These are phyloP conservation scores for Hedya salicella DNA, from an alignment of 2,888 invertebrate species.

Conservation along the genomic window DNA sequence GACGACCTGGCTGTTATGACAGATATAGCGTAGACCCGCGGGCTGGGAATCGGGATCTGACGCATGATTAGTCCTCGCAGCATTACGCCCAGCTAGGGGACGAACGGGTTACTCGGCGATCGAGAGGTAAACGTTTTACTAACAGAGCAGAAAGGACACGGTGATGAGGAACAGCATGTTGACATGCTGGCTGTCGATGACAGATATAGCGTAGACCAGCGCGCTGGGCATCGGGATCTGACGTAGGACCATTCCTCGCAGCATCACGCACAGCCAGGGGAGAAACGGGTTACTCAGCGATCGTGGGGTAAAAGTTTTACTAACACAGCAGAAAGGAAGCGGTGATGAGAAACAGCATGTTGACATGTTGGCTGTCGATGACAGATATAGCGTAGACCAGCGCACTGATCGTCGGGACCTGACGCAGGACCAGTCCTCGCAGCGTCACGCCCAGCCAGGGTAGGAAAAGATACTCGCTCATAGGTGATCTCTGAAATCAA, in stretches of 20 bases:
- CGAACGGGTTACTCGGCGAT: constrained; percentile 71
- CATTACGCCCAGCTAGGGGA: constrained; percentile 74
- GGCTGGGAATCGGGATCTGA: constrained; percentile 51
- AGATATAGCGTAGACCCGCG: constrained; percentile 72
- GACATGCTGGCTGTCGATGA: no score
- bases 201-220: constrained; percentile 73
- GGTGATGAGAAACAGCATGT: neutral
- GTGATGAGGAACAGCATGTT: no score
- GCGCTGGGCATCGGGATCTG: constrained; percentile 42
- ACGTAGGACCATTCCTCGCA: constrained; percentile 69
- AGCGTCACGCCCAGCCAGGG: constrained; percentile 75
- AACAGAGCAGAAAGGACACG: no score
- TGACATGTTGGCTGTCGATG: no score
- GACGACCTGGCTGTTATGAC: no score
- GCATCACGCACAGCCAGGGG: constrained; percentile 73
- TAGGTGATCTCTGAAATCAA: constrained; percentile 64
- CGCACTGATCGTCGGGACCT: constrained; percentile 41
- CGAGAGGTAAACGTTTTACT: no score
- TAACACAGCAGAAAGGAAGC: no score
- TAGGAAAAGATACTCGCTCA: constrained; percentile 73
- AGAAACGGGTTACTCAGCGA: no score
- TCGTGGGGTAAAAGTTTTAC: no score
- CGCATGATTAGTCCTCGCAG: constrained; percentile 69
- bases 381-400: constrained; percentile 66
- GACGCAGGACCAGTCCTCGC: constrained; percentile 67